These are phyloP conservation scores for Mayetiola destructor DNA, from an alignment of 2,888 invertebrate genomes.

Conservation along the genomic window DNA sequence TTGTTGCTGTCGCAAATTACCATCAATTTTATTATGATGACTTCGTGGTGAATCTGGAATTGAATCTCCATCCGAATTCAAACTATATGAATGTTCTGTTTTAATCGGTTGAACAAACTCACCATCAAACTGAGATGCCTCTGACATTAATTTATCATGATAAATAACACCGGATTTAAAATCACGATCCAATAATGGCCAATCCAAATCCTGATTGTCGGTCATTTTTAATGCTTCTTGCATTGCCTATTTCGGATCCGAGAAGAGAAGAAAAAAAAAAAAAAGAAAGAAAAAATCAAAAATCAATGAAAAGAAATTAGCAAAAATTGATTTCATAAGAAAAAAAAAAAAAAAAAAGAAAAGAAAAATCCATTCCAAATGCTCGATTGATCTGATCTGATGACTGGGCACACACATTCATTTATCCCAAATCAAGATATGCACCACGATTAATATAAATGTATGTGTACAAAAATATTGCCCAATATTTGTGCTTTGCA, in stretches of 20 bases:
- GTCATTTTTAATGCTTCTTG: conserved; percentile 46
- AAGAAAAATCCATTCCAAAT: too few relatives aligned
- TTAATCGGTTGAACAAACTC: conserved; percentile 70
- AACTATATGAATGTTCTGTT: conserved; percentile 84
- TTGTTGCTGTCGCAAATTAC: conserved; percentile 34
- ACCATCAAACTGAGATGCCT: conserved; percentile 67
- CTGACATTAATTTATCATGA: conserved; percentile 80
- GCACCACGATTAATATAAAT: too few relatives aligned
- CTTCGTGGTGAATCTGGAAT: conserved; percentile 50
- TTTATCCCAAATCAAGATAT: too few relatives aligned
- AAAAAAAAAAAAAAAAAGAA: too few relatives aligned
- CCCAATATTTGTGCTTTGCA: too few relatives aligned
- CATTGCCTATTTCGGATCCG: conserved; percentile 45
- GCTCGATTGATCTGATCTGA: too few relatives aligned
- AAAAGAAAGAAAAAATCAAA: conserved; percentile 12
- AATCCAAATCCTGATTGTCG: conserved; percentile 51
- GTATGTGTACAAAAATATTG: too few relatives aligned
- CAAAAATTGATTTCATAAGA: too few relatives aligned
- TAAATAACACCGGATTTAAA: conserved; percentile 55
- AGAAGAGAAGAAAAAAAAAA: conserved; percentile 19
- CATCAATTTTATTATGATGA: conserved; percentile 56
- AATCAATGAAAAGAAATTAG: background rate
- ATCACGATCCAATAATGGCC: conserved; percentile 50
- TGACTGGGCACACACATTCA: too few relatives aligned
- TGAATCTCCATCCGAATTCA: conserved; percentile 56